Base-by-base conservation (phyloP, 2,113 vertebrate species). In the Halcyon malimbica region DNA sequence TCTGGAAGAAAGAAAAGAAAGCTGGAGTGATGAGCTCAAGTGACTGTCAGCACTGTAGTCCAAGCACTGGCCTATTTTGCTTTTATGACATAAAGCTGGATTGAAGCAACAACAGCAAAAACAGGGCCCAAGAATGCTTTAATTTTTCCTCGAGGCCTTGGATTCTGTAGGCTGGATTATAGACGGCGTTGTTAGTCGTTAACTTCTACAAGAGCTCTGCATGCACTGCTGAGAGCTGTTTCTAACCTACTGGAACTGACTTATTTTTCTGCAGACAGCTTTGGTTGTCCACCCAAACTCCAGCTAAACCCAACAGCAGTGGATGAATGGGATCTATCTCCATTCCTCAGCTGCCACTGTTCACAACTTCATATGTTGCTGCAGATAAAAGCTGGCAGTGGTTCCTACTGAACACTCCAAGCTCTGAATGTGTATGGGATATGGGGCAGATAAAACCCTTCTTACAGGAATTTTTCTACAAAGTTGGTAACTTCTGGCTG, bases 291-390 rank as follows among this genome's bases (percentile, higher is more conserved):
- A 73, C 39, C 63, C 48, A 35, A 53, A 35, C 15, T 64, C 29
- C 76, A 62, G 57, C 39, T n/a, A 42, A 31, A 28, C 23, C 10
- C 5, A 37, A 65, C 31, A 56, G 46, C 28, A 12, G 0, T 2
- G 19, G 31, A 10, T 57, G 57, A 12, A 10, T 13, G 42, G 31
- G 51, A 18, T 69, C 16, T 15, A 3, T 14, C 21, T 37, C 51
- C 11, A 1, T 23, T 16, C 46, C 60, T 80, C 80, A 81, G 41
- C 44, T 71, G 51, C 29, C 18, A 7, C 39, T 5, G 0, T 24
- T 35, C 19, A 59, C 25, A 59, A 3, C 26, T 69, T 21, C 0
- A 0, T 14, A 5, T 26, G 12, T 8, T 10, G 23, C 15, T 68
- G 42, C 2, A 23, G 42, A 10, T 16, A 20, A 12, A 51, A 85